Percentiles rank a stretch among this genome's conserved stretches.
Evolutionary conservation across 2,888 invertebrate species (phyloP).

Genomic region (Dolichopus griseipennis): DNA sequence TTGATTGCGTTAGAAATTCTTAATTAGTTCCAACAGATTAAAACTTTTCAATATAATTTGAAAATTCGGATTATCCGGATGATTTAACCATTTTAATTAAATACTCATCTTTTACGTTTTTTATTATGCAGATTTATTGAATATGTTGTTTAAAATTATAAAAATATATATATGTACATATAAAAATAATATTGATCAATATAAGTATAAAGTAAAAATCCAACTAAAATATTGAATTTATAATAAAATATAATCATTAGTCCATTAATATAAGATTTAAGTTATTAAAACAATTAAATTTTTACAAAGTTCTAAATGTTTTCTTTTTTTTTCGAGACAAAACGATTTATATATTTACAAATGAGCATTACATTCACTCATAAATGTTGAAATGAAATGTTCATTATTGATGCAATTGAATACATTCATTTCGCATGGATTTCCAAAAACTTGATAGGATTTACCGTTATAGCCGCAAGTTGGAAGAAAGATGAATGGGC

Average conservation of each 20-base stretch:
- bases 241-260: too few relatives aligned
- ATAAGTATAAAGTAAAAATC: neutral
- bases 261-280: neutral
- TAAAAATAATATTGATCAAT: too few relatives aligned
- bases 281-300: neutral
- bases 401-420: neutral
- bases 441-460: neutral
- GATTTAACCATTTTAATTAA: too few relatives aligned
- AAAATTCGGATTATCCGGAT: too few relatives aligned
- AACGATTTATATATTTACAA: too few relatives aligned
- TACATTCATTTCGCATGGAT: neutral
- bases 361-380: neutral
- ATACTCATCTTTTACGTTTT: too few relatives aligned
- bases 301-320: neutral
- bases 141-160: too few relatives aligned
- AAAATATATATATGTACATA: too few relatives aligned
- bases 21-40: too few relatives aligned
- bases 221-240: slow-evolving; percentile 1
- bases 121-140: too few relatives aligned
- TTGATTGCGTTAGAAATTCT: too few relatives aligned
- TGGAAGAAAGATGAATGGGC: neutral
- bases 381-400: neutral
- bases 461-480: neutral
- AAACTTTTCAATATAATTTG: too few relatives aligned
- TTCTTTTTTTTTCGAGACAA: neutral